Conservation (phyloP, 2,888 invertebrate species). For the Leptopilina myrica region DNA sequence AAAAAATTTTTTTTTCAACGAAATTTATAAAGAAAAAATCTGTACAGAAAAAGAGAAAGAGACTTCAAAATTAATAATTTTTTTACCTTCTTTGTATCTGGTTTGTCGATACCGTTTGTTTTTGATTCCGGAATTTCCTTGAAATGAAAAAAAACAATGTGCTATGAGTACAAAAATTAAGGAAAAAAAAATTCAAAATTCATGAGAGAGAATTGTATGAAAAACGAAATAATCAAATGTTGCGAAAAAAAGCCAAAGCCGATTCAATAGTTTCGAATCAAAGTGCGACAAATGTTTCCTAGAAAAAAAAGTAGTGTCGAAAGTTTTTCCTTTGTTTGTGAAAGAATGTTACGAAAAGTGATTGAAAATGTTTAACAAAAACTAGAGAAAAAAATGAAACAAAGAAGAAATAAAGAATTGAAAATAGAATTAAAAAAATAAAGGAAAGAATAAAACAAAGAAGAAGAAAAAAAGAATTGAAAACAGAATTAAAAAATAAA, state of each 20-base stretch:
- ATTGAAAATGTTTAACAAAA: neutral
- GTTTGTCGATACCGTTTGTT: constrained; percentile 74
- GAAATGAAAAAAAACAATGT: constrained; percentile 56
- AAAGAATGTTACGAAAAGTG: neutral
- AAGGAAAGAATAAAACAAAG: too few relatives aligned
- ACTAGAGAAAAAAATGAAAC: too few relatives aligned
- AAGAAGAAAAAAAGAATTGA: too few relatives aligned
- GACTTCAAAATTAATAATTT: constrained; percentile 46
- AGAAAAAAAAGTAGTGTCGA: neutral
- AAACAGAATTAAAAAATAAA: too few relatives aligned
- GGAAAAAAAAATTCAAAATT: neutral
- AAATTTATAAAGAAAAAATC: neutral
- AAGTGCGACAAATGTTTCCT: constrained; percentile 15
- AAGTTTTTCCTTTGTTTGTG: neutral
- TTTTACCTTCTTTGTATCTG: constrained; percentile 70
- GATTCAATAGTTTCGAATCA: neutral
- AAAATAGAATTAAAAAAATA: too few relatives aligned
- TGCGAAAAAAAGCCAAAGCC: constrained; percentile 8
- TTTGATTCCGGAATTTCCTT: constrained; percentile 71
- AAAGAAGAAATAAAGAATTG: too few relatives aligned
- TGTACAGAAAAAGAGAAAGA: constrained; percentile 39
- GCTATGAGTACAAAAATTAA: constrained; percentile 6
- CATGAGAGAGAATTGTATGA: neutral
- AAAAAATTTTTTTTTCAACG: neutral
- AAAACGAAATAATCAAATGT: neutral